Percentiles rank a stretch among this genome's conserved stretches.
Evolutionary conservation across 2,888 invertebrate species (phyloP).

Genomic region (Clitarchus hookeri): DNA sequence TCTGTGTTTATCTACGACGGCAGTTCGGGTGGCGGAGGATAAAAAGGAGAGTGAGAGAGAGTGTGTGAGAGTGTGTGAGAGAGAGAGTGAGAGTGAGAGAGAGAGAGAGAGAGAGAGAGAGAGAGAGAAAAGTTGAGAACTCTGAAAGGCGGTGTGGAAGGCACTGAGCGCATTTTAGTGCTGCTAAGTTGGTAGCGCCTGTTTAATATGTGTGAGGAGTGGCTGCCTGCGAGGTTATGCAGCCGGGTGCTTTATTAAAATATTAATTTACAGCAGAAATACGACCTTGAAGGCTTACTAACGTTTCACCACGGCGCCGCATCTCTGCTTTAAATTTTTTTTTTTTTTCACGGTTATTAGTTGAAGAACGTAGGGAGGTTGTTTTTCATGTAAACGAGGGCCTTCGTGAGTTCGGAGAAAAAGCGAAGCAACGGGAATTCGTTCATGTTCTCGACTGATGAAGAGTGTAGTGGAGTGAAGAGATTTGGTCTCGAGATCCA

Average conservation of each 20-base stretch:
- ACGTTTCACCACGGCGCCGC: neutral
- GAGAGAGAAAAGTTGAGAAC: neutral
- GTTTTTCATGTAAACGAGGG: neutral
- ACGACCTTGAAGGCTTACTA: neutral
- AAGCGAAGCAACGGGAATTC: neutral
- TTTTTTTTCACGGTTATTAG: neutral
- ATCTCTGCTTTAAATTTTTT: neutral
- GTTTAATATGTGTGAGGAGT: neutral
- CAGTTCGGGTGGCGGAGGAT: neutral
- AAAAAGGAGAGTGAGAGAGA: neutral
- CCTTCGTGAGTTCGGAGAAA: neutral
- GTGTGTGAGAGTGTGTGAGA: too few relatives aligned
- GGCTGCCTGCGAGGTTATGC: neutral
- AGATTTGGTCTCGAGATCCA: too few relatives aligned
- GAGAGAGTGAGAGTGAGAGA: neutral
- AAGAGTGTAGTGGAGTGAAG: too few relatives aligned
- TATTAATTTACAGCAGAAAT: neutral
- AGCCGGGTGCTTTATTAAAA: neutral
- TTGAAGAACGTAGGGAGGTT: neutral
- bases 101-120: too few relatives aligned
- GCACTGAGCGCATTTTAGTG: neutral
- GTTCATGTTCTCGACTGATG: neutral
- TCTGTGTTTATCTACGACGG: neutral
- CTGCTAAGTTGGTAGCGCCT: slow-evolving; percentile 14
- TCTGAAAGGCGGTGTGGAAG: neutral